Evolutionary conservation across 2,797 vertebrate species (phyloP), one percentile per base, ranked within the genome.

Genomic region (Thaleichthys pacificus): DNA sequence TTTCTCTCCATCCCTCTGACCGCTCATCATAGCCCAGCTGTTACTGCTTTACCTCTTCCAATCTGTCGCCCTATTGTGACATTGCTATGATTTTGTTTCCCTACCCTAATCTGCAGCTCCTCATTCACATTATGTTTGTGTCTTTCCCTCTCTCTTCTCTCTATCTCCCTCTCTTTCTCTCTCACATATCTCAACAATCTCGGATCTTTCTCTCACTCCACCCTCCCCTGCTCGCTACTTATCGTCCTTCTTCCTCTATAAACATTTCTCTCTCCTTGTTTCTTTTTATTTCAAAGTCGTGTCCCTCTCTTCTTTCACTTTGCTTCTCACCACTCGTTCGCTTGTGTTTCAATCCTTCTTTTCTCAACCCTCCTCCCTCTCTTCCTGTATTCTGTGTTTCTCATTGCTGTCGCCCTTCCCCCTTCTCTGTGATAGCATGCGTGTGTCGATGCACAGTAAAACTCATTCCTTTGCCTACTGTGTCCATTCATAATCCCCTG

Each of bases 41-140:
- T 47, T 47, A 12, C 9, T 47, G 42, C 42, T 47, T 47, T 8
- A 11, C 42, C 42, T 47, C 42, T 11, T 47, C 42, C 42, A 47
- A 47, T 47, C 42, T 47, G 42, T 47, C 9, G 9, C 42, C 42
- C 42, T 47, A 8, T 47, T 47, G 2, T 12, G 1, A 14, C 0
- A 47, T 47, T 47, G 42, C 42, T 47, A 47, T 47, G 42, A 47
- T 0, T 57, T 26, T 72, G 51, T 17, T 61, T 47, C 68, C 51
- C 57, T 69, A 19, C 30, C 21, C 54, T 26, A 63, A 54, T 54
- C 66, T 68, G 65, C 68, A 73, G 17, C 6, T 63, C 77, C 77
- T 82, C 83, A 42, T 65, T 71, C 76, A 47, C 78, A 58, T 12
- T 24, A n/a, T 71, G 70, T 35, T 78, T 26, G 11, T 24, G 2